Evolutionary conservation across 2,113 vertebrate species (phyloP).

Genomic region (Callipepla californica): DNA sequence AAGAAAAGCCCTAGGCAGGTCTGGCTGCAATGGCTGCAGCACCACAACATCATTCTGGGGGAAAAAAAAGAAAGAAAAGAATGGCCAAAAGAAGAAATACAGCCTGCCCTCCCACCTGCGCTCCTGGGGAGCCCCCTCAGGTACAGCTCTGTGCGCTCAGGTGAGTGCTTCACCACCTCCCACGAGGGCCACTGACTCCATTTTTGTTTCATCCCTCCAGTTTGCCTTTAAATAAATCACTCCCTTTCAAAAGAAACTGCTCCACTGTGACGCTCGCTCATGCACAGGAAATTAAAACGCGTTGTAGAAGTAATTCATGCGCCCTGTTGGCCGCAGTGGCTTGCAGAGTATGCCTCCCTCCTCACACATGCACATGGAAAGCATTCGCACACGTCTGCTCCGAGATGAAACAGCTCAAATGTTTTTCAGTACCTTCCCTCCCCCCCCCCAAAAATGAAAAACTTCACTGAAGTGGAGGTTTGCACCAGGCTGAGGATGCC

Average conservation of each 20-base stretch:
- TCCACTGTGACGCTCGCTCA: background rate
- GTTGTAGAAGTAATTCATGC: background rate
- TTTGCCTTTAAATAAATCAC: background rate
- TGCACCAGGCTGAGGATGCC: background rate
- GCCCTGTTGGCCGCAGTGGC: background rate
- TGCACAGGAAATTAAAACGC: background rate
- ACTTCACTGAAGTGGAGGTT: background rate
- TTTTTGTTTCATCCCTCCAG: background rate
- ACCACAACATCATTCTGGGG: background rate
- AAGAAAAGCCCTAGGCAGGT: background rate
- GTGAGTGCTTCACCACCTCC: background rate
- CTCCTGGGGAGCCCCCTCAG: background rate
- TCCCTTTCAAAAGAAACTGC: background rate
- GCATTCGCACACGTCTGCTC: background rate
- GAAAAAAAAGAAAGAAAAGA: background rate
- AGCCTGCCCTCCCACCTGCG: background rate
- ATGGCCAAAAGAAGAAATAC: background rate
- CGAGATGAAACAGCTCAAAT: background rate
- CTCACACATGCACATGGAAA: background rate
- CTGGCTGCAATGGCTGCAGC: background rate
- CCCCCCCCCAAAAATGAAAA: background rate
- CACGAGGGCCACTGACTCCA: background rate
- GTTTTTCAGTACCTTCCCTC: background rate
- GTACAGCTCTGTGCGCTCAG: accelerated
- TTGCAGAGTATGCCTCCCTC: background rate